Percentiles rank a stretch among this genome's conserved stretches.
phyloP scores from a whole-genome alignment of 35 echinoderm and acorn worm species.

The Strongylocentrotus purpuratus region DNA sequence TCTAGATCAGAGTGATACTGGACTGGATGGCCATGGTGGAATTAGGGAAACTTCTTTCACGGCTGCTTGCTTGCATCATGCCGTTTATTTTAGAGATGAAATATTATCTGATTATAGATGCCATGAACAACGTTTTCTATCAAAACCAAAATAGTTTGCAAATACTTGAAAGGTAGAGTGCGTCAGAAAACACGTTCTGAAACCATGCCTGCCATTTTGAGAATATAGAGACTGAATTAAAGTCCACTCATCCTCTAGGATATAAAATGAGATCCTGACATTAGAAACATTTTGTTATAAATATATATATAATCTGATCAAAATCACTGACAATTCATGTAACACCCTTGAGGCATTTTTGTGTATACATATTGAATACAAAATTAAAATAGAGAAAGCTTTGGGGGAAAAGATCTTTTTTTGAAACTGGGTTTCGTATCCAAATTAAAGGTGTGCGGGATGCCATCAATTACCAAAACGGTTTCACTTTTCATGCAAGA shows the following conservation, averaged over 20 bases:
- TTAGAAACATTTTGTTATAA: background rate
- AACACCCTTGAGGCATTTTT: background rate
- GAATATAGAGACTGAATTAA: background rate
- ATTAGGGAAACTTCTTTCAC: background rate
- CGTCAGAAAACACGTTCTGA: too few relatives aligned
- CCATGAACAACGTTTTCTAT: too few relatives aligned
- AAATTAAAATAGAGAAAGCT: background rate
- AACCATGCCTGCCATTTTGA: background rate
- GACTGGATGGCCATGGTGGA: background rate
- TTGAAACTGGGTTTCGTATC: background rate
- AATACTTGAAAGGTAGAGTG: too few relatives aligned
- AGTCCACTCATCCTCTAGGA: background rate
- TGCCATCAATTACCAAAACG: background rate
- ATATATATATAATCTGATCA: background rate
- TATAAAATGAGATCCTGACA: background rate
- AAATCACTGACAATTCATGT: background rate
- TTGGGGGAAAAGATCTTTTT: background rate
- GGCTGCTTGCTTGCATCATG: background rate
- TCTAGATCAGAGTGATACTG: background rate
- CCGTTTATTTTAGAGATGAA: too few relatives aligned
- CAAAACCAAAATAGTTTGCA: too few relatives aligned
- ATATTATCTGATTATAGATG: too few relatives aligned
- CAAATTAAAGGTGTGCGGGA: background rate
- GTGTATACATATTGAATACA: background rate
- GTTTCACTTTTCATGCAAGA: background rate